A percentile compares a stretch with the other conserved stretches of the same genome.
These are phyloP conservation scores for Laodelphax striatellus DNA, from an alignment of 1,140 invertebrate species.

Conservation along the genomic window DNA sequence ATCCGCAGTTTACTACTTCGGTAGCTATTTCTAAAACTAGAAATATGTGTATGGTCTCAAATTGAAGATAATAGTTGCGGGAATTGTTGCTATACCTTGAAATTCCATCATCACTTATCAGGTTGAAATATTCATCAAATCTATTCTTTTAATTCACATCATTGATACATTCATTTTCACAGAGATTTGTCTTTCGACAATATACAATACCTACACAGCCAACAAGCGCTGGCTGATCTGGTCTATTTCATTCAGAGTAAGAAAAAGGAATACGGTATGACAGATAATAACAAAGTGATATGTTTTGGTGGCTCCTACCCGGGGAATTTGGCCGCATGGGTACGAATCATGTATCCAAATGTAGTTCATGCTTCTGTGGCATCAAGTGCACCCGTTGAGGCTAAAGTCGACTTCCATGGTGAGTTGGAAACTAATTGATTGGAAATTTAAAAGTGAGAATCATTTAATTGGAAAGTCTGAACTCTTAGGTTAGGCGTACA, in stretches of 20 bases:
- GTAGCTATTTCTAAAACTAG: too few relatives aligned
- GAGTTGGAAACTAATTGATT: too few relatives aligned
- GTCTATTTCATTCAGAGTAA: constrained; percentile 65
- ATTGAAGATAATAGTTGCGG: too few relatives aligned
- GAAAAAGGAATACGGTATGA: constrained; percentile 49
- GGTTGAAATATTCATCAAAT: too few relatives aligned
- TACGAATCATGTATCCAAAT: constrained; percentile 80
- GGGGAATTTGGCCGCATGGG: constrained; percentile 82
- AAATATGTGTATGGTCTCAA: too few relatives aligned
- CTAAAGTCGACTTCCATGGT: constrained; percentile 72
- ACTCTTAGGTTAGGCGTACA: too few relatives aligned
- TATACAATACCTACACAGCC: constrained; percentile 63
- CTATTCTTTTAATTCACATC: too few relatives aligned
- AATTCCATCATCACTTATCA: too few relatives aligned
- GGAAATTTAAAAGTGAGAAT: too few relatives aligned
- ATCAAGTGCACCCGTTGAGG: constrained; percentile 73
- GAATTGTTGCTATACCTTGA: too few relatives aligned
- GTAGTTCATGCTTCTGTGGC: constrained; percentile 74
- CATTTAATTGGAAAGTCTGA: too few relatives aligned
- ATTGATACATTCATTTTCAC: constrained; percentile 22
- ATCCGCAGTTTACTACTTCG: too few relatives aligned
- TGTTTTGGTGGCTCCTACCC: constrained; percentile 89
- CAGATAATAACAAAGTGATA: constrained; percentile 63
- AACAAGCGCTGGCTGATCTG: constrained; percentile 80
- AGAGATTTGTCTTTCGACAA: constrained; percentile 68